phyloP scores from a whole-genome alignment of 2,797 vertebrate genomes.

The Vultur gryphus region DNA sequence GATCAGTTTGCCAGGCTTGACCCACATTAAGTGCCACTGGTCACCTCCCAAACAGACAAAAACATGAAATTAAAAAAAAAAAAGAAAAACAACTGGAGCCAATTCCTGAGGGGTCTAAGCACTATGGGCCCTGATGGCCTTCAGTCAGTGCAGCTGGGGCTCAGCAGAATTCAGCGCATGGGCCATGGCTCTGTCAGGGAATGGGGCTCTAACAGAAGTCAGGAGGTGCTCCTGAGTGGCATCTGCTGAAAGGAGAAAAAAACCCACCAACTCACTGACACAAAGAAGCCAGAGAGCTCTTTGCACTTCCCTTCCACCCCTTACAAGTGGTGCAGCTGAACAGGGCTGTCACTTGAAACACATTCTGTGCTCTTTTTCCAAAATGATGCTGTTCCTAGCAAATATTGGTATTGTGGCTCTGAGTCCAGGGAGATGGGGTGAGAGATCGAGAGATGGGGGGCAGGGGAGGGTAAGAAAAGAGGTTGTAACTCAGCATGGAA shows the following conservation, averaged over 20 bases:
- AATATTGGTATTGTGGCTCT: neutral
- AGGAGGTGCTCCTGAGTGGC: neutral
- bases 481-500: neutral
- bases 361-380: neutral
- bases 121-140: neutral
- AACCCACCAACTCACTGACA: neutral
- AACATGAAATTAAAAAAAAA: conserved; percentile 49
- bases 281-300: neutral
- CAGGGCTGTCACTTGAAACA: neutral
- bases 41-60: conserved; percentile 64
- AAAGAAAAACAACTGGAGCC: conserved; percentile 23
- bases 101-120: conserved; percentile 45
- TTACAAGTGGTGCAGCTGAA: neutral
- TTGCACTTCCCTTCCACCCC: neutral
- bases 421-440: neutral
- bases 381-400: neutral
- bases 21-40: conserved; percentile 70
- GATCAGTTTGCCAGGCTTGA: conserved; percentile 67
- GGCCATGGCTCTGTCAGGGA: neutral
- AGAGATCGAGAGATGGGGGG: accelerated
- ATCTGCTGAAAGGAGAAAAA: neutral
- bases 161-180: neutral
- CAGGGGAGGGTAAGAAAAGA: neutral
- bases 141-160: conserved; percentile 18
- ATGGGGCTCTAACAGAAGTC: neutral